Conservation (phyloP, 1,140 invertebrate genomes). For the Bombus haemorrhoidalis region DNA sequence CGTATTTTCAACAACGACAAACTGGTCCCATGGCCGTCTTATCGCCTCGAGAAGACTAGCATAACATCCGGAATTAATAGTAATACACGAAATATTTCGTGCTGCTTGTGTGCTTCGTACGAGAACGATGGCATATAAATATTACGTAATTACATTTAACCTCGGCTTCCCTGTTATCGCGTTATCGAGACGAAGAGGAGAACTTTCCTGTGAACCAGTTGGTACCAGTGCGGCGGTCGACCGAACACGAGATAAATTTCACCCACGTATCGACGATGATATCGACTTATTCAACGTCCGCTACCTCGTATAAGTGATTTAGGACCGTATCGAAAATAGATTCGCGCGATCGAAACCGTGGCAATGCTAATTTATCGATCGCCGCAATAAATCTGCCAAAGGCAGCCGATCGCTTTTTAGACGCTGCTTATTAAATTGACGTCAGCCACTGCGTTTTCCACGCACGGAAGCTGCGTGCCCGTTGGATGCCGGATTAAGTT, state of each 20-base stretch:
- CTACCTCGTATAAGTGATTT: conserved; percentile 8
- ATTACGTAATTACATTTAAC: conserved; percentile 39
- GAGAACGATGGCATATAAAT: conserved; percentile 40
- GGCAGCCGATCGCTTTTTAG: neutral
- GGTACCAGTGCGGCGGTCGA: neutral
- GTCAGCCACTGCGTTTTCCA: neutral
- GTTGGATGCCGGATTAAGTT: conserved; percentile 7
- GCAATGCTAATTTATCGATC: conserved; percentile 30
- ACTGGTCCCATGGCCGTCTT: conserved; percentile 16
- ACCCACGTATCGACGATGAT: conserved; percentile 52
- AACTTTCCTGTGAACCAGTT: conserved; percentile 20
- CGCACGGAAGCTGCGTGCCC: neutral
- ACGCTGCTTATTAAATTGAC: conserved; percentile 18
- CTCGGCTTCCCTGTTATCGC: conserved; percentile 12
- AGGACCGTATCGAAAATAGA: conserved; percentile 18
- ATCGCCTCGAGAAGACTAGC: neutral
- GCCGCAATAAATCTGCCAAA: conserved; percentile 13
- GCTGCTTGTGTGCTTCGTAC: neutral
- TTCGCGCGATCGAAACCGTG: conserved; percentile 9
- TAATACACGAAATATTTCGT: conserved; percentile 21
- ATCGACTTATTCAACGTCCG: conserved; percentile 34
- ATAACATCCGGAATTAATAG: conserved; percentile 17
- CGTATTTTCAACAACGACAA: conserved; percentile 25
- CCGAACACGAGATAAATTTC: conserved; percentile 48
- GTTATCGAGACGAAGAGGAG: neutral